A percentile compares a stretch with the other conserved stretches of the same genome.
phyloP scores from a whole-genome alignment of 2,888 invertebrate genomes.

The Harpalus rubripes region DNA sequence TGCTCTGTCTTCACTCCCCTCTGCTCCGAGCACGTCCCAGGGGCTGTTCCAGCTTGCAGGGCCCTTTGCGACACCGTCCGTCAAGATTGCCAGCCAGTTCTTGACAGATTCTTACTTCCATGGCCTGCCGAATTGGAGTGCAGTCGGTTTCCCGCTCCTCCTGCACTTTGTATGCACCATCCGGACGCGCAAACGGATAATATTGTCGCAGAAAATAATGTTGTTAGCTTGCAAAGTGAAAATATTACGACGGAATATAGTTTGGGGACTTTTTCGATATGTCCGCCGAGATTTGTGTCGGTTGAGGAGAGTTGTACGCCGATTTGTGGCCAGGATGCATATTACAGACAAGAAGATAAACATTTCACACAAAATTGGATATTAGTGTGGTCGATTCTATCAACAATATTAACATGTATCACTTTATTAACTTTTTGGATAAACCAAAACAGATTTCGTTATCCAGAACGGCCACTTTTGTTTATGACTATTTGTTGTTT shows the following conservation, averaged over 20 bases:
- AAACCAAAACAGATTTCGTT: slow-evolving; percentile 92
- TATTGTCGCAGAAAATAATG: slow-evolving; percentile 67
- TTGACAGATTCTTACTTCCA: slow-evolving; percentile 81
- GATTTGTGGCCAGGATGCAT: slow-evolving; percentile 84
- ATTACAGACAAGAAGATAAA: slow-evolving; percentile 83
- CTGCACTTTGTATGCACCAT: slow-evolving; percentile 89
- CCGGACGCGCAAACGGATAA: slow-evolving; percentile 68
- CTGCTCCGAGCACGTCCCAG: slow-evolving; percentile 92
- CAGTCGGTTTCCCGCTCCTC: slow-evolving; percentile 87
- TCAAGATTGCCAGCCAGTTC: slow-evolving; percentile 85
- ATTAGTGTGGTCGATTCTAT: slow-evolving; percentile 87
- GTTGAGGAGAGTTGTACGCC: slow-evolving; percentile 80
- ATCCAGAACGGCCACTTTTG: slow-evolving; percentile 95
- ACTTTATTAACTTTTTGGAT: slow-evolving; percentile 92
- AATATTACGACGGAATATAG: slow-evolving; percentile 7
- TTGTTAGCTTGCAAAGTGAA: slow-evolving; percentile 66
- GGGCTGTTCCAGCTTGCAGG: slow-evolving; percentile 91
- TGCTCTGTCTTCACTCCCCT: slow-evolving; percentile 95
- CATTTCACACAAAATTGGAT: slow-evolving; percentile 86
- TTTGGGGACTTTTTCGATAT: slow-evolving; percentile 69
- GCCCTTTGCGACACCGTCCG: slow-evolving; percentile 90
- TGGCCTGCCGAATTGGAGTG: slow-evolving; percentile 90
- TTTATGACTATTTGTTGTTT: slow-evolving; percentile 89
- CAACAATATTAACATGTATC: slow-evolving; percentile 90
- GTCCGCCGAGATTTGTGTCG: slow-evolving; percentile 73